Percentiles rank a stretch among this genome's conserved stretches.
phyloP scores from a whole-genome alignment of 1,140 invertebrate species.

The Diprion similis region DNA sequence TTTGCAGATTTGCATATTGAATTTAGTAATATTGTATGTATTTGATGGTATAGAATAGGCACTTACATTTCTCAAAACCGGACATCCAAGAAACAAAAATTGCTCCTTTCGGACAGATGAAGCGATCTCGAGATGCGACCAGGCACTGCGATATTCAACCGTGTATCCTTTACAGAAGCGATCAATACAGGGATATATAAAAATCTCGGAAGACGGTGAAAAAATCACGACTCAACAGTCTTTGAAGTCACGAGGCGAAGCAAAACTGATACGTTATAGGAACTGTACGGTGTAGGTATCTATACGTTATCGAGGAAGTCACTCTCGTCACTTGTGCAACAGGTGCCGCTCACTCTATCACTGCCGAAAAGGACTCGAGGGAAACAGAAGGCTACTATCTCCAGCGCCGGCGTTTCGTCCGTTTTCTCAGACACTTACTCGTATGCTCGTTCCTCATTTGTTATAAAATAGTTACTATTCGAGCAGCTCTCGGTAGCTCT shows the following conservation, averaged over 20 bases:
- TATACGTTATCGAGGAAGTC: neutral
- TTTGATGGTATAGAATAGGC: neutral
- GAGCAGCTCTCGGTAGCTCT: neutral
- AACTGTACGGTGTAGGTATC: neutral
- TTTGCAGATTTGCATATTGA: neutral
- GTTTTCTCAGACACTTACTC: slow-evolving; percentile 36
- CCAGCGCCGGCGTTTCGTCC: slow-evolving; percentile 31
- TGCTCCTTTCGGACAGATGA: neutral
- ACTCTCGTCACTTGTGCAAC: neutral
- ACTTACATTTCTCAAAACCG: neutral
- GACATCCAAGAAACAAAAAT: neutral
- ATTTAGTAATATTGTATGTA: neutral
- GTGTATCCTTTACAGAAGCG: no score
- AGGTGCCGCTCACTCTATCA: neutral
- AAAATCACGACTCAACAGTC: no score
- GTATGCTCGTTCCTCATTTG: slow-evolving; percentile 25
- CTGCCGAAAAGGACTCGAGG: neutral
- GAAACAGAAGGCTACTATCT: neutral
- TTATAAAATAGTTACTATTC: neutral
- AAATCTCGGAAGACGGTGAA: no score
- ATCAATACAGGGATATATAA: no score
- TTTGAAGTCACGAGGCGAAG: no score
- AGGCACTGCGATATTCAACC: neutral
- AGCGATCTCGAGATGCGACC: no score
- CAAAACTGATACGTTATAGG: neutral